Base-by-base conservation (phyloP, 2,113 vertebrate species). In the Electrona antarctica region DNA sequence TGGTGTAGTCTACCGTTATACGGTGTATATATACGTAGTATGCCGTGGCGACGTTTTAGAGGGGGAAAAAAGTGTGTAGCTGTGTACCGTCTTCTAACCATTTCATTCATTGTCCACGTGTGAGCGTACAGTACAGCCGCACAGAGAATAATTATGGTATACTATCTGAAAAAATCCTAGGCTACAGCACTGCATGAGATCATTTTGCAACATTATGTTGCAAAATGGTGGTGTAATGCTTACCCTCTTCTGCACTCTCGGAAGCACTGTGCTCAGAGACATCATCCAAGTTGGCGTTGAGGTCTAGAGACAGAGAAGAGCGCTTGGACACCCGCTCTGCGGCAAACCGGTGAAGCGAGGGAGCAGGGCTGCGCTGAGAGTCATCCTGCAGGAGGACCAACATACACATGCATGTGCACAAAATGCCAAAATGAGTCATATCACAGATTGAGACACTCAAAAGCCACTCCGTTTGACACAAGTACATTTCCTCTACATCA, bases 241-340 rank as follows among this genome's bases (percentile, higher is more conserved):
- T 91, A 98, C 96, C 95, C 85, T 98, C 97, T 71, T 95, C 95
- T 1, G 88, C 6, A 50, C 90, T 95, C 65, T 97, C 96, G 2
- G 94, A 94, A 73, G 92, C 95, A 55, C 95, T 98, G 81, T 92
- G 93, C 59, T 97, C 95, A 0, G 91, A 82, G 64, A 86, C 60
- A 3, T 92, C 86, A 55, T 95, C 95, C 63, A 97, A 93, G 58
- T 96, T 98, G 76, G 93, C 94, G 64, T 96, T 96, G 64, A 95
- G 87, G 74, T 97, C 95, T 10, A 96, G 89, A 3, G 94, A 92
- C 47, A 93, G 93, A 0, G 92, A 78, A 2, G 93, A 90, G 60
- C 71, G 85, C 72, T 92, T 94, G 67, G 89, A 92, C 11, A 77
- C 66, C 2, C 79, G 78, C 4, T 90, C 85, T 2, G 62, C 58